These are phyloP conservation scores for Thamnophis elegans DNA, from an alignment of 2,797 vertebrate genomes.

Conservation along the genomic window DNA sequence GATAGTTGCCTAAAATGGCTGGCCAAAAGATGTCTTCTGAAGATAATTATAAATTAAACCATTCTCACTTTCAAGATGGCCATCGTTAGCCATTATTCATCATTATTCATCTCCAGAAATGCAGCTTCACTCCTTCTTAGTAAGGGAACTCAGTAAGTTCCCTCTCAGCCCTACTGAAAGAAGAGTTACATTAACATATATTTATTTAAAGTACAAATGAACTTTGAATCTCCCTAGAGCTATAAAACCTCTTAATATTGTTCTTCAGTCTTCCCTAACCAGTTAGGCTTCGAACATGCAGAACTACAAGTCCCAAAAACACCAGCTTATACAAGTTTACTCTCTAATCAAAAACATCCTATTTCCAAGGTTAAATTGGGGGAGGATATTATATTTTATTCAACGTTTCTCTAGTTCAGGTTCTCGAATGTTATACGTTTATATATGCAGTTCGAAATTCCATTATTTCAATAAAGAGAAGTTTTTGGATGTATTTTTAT, in stretches of 20 bases:
- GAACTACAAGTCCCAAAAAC: background rate
- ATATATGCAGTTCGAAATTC: background rate
- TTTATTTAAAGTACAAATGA: background rate
- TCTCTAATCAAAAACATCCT: background rate
- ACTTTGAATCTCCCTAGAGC: background rate
- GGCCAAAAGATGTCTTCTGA: background rate
- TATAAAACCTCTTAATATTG: background rate
- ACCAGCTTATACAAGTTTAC: background rate
- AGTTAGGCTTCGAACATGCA: background rate
- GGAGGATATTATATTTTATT: background rate
- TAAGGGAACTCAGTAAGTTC: background rate
- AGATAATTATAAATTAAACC: background rate
- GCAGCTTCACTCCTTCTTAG: background rate
- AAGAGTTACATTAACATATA: background rate
- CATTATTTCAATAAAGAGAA: background rate
- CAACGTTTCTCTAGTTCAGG: background rate
- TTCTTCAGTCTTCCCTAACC: background rate
- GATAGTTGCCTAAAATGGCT: background rate
- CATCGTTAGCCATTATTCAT: too few species aligned
- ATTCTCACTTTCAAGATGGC: background rate
- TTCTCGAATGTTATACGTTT: background rate
- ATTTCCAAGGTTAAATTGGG: background rate
- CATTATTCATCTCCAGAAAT: background rate
- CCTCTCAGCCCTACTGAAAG: background rate
- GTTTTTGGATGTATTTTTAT: background rate